Percentiles rank a stretch among this genome's conserved stretches.
Evolutionary conservation across 2,113 vertebrate species (phyloP).

Genomic region (Spea bombifrons): DNA sequence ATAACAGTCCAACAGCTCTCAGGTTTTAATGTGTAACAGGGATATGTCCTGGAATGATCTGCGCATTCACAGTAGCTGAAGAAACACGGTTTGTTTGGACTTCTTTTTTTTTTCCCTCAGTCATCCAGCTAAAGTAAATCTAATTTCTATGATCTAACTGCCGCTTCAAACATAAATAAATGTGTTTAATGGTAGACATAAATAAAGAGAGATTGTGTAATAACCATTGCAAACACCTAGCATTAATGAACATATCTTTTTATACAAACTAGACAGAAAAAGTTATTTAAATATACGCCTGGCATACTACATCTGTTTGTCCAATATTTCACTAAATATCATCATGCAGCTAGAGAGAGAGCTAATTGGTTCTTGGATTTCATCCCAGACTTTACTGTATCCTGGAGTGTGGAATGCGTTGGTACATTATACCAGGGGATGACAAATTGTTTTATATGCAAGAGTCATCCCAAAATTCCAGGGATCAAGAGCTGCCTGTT

Average conservation of each 20-base stretch:
- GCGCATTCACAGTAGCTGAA: background rate
- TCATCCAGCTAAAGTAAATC: conserved; percentile 35
- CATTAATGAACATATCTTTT: background rate
- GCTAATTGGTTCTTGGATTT: no score
- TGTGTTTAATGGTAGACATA: background rate
- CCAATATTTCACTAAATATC: no score
- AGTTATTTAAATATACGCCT: no score
- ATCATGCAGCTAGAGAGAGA: no score
- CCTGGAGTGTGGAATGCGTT: no score
- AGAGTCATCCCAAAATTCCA: no score
- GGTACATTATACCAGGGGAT: no score
- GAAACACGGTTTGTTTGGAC: conserved; percentile 23
- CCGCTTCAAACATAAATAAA: conserved; percentile 16
- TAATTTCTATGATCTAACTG: conserved; percentile 28
- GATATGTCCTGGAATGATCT: conserved; percentile 47
- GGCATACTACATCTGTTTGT: no score
- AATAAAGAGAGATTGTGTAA: conserved; percentile 13
- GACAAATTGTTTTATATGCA: no score
- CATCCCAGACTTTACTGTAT: no score
- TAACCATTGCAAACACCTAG: conserved; percentile 1
- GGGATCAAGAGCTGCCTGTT: no score
- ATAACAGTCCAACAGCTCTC: conserved; percentile 39
- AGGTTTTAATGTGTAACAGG: conserved; percentile 43
- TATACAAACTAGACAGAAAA: no score
- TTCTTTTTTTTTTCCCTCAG: conserved; percentile 11